Conservation (phyloP, 2,797 vertebrate genomes). For the Peromyscus eremicus region DNA sequence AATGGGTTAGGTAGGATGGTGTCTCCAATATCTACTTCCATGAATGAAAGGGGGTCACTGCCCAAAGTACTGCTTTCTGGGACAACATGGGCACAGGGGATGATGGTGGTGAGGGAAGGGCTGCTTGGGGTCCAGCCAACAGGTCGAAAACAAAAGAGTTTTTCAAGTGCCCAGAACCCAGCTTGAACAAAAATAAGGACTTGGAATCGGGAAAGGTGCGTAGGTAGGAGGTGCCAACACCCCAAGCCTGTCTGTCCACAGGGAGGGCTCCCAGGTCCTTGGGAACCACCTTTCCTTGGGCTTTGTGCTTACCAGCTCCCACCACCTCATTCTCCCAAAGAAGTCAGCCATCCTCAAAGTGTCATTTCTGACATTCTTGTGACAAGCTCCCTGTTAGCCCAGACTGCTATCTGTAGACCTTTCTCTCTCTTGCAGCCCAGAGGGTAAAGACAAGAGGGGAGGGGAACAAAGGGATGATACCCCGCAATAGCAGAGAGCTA, state of each 20-base stretch:
- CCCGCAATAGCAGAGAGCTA: slow-evolving; percentile 51
- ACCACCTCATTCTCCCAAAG: neutral
- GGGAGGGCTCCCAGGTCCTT: neutral
- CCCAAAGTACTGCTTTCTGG: neutral
- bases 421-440: slow-evolving; percentile 21
- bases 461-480: slow-evolving; percentile 27
- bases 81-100: neutral
- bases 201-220: slow-evolving; percentile 44
- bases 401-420: neutral
- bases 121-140: neutral
- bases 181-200: slow-evolving; percentile 69
- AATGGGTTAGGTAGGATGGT: neutral
- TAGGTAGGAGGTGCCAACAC: neutral
- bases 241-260: slow-evolving; percentile 5
- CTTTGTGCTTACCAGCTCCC: slow-evolving; percentile 14
- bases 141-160: slow-evolving; percentile 56
- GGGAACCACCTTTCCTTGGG: slow-evolving; percentile 35
- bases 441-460: slow-evolving; percentile 34
- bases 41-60: neutral
- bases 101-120: neutral
- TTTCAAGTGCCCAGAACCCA: slow-evolving; percentile 26
- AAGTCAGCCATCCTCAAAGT: neutral
- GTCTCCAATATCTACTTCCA: slow-evolving; percentile 23
- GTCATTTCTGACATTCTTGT: slow-evolving; percentile 59
- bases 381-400: slow-evolving; percentile 16